Base-by-base conservation (phyloP, 1,140 invertebrate species). In the Scaptodrosophila lebanonensis region DNA sequence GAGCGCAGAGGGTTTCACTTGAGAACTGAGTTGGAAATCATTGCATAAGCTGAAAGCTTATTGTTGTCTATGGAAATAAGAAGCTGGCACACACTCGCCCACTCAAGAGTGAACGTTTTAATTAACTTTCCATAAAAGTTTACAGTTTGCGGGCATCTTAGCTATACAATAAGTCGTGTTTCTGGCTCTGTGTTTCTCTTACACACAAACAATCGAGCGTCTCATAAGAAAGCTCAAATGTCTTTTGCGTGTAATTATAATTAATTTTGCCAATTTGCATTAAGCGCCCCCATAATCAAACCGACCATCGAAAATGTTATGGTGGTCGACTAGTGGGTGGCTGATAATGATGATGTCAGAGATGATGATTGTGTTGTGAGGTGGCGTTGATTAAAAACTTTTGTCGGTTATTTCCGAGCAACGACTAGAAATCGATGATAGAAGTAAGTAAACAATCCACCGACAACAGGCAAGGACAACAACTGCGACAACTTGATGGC, bases 311-410 rank as follows among this genome's bases (percentile, higher is more conserved):
- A 57, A 50, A 63, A 27, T 63, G 53, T 53, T 63, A 53, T 50
- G 52, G 52, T 43, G 52, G 42, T 57, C 27, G 39, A 43, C 30
- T 33, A 18, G 16, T 42, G 25, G 32, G 22, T 11, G 22, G 44
- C 51, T 36, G 42, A 48, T 62, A 62, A 56, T 57, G 59, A 49
- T 56, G 51, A 50, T 53, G 13, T 27, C 0, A 42, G 9, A 36
- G 16, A 43, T 8, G 1, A 12, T 51, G 16, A 18, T 3, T 30
- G 12, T 15, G 32, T 29, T 29, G 45, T 35, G 52, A 30, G 18
- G 36, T 38, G n/a, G 53, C 32, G 62, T 66, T 66, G 62, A 66
- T 63, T 63, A 58, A 63, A 63, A 63, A 63, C 60, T 63, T 66
- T 63, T 63, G 60, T 58, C 60, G 60, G 58, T 63, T 63, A 63